A percentile compares a stretch with the other conserved stretches of the same genome.
These are phyloP conservation scores for Perodicticus potto DNA, from an alignment of 2,797 vertebrate species.

Conservation along the genomic window DNA sequence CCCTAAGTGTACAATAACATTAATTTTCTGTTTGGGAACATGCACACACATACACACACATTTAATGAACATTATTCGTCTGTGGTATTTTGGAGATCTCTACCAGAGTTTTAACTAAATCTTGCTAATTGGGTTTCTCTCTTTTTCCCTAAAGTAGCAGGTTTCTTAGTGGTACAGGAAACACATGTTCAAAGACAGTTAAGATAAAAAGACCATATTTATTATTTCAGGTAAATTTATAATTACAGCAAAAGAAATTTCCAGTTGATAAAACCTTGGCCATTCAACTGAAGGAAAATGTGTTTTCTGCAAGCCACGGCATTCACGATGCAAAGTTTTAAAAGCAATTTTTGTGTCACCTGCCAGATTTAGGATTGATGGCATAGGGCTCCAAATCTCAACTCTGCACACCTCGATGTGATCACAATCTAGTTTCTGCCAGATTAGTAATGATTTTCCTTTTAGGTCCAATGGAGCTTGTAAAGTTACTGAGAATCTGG, in stretches of 20 bases:
- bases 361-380: background rate
- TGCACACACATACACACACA: background rate
- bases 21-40: background rate
- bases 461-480: background rate
- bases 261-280: background rate
- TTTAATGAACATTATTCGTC: background rate
- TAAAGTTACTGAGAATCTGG: background rate
- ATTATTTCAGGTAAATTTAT: background rate
- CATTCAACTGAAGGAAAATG: background rate
- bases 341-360: background rate
- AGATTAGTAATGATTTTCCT: background rate
- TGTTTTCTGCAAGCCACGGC: background rate
- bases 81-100: background rate
- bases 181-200: background rate
- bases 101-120: background rate
- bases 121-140: background rate
- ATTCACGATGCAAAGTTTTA: background rate
- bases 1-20: background rate
- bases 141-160: background rate
- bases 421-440: background rate
- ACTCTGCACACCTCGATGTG: background rate
- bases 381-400: background rate
- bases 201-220: background rate
- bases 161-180: background rate
- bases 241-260: background rate